Evolutionary conservation across 1,140 invertebrate genomes (phyloP).

Genomic region (Caenorhabditis latens): DNA sequence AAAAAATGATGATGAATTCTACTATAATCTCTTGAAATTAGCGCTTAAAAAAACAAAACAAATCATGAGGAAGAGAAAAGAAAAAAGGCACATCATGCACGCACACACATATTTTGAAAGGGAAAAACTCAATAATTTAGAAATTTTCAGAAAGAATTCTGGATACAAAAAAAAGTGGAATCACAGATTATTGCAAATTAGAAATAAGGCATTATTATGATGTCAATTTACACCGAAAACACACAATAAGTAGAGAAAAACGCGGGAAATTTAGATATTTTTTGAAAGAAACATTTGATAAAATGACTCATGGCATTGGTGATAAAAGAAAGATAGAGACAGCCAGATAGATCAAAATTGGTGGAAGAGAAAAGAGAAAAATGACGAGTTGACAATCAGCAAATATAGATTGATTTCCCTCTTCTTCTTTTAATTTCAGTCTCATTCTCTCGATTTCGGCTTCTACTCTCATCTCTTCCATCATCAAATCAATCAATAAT

Average conservation of each 20-base stretch:
- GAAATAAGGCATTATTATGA: constrained; percentile 8
- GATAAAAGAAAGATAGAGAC: constrained; percentile 11
- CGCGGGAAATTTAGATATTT: background rate
- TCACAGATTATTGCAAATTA: constrained; percentile 24
- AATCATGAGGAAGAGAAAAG: no score
- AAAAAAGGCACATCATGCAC: constrained; percentile 26
- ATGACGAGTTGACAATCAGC: constrained; percentile 54
- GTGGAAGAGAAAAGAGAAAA: constrained; percentile 49
- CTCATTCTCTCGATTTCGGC: constrained; percentile 43
- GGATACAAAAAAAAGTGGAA: constrained; percentile 5
- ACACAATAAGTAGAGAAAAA: constrained; percentile 28
- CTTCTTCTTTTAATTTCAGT: constrained; percentile 35
- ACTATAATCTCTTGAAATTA: constrained; percentile 24
- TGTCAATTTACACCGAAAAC: constrained; percentile 40
- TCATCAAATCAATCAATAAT: constrained; percentile 49
- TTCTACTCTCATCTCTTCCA: constrained; percentile 50
- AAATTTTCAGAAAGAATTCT: constrained; percentile 1
- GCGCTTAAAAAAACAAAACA: background rate
- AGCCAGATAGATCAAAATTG: constrained; percentile 55
- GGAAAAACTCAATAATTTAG: constrained; percentile 8
- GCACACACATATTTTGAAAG: background rate
- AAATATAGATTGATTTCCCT: constrained; percentile 35
- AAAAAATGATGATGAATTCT: constrained; percentile 5
- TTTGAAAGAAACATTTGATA: background rate
- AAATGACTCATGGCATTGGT: background rate